These are phyloP conservation scores for Leuciscus idus DNA, from an alignment of 2,113 vertebrate species.

Conservation along the genomic window DNA sequence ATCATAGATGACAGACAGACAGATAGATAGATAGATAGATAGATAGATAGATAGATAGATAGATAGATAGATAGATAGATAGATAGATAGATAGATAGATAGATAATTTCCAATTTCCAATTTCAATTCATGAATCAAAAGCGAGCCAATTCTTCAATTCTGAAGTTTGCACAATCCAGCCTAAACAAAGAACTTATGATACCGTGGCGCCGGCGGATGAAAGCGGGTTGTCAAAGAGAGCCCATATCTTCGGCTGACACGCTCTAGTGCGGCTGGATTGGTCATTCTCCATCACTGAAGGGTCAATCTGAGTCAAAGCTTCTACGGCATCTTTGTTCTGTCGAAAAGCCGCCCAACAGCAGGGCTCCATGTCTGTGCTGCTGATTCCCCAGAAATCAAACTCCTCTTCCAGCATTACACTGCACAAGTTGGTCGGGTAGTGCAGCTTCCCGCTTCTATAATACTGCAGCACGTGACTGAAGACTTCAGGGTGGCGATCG, in stretches of 20 bases:
- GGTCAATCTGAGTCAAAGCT: constrained; percentile 92
- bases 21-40: not conserved
- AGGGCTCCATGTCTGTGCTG: constrained; percentile 96
- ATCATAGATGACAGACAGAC: not conserved
- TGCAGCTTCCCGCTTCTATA: constrained; percentile 97
- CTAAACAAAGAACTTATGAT: constrained; percentile 66
- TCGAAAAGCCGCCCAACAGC: constrained; percentile 97
- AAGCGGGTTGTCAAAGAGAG: constrained; percentile 96
- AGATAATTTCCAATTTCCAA: not conserved
- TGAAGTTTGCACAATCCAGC: not conserved
- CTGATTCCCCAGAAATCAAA: constrained; percentile 96
- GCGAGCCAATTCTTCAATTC: not conserved
- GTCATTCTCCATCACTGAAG: constrained; percentile 78
- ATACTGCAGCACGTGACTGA: constrained; percentile 96
- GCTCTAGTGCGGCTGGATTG: constrained; percentile 79
- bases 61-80: not conserved
- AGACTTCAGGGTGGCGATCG: constrained; percentile 94
- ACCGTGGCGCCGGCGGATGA: constrained; percentile 92
- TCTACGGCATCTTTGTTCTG: constrained; percentile 94
- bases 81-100: not conserved
- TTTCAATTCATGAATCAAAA: not conserved
- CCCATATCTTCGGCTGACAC: constrained; percentile 91
- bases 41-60: not conserved
- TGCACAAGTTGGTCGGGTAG: constrained; percentile 94
- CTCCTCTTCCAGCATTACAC: constrained; percentile 96